Base-by-base conservation (phyloP, 1,140 invertebrate species). In the Diabrotica undecimpunctata region DNA sequence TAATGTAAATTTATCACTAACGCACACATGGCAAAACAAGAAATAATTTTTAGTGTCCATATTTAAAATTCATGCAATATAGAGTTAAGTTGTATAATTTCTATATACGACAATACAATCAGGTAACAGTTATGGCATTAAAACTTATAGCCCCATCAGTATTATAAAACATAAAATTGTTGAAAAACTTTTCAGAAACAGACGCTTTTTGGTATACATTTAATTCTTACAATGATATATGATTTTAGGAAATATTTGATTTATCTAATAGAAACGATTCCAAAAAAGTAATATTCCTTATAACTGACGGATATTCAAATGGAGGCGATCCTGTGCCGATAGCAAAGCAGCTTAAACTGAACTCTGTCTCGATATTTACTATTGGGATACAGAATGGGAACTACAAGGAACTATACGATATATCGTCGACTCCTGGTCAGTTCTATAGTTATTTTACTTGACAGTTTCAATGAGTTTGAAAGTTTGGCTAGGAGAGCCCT, bases 271-370 rank as follows among this genome's bases (percentile, higher is more conserved):
- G 88, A 5, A 70, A 75, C 7, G 76, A 80, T n/a, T 82, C 87
- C 0, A 78, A 76, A 52, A 88, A 88, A 72, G 83, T 85, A 0
- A 79, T 90, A 5, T 88, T 90, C 70, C 75, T 91, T 0, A 83
- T 91, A 55, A 90, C 88, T 3, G 88, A 90, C 74, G 88, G 88
- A 7, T 91, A 87, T 74, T 90, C 88, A 14, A 91, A 89, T 74
- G 88, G 87, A 0, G 88, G 87, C 0, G 85, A 90, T 79, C 89
- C 88, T 0, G 73, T 83, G 46, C 83, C 85, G 6, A 79, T 83
- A 1, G 86, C 88, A 0, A 77, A 79, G 41, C 72, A 80, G 11
- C 74, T 90, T 1, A 83, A 84, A 65, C 70, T 81, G 14, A 63
- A 79, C 6, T 84, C 85, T 6, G 82, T 83, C 3, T 80, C 76